These are phyloP conservation scores for Perca flavescens DNA, from an alignment of 2,113 vertebrate genomes.

Conservation along the genomic window DNA sequence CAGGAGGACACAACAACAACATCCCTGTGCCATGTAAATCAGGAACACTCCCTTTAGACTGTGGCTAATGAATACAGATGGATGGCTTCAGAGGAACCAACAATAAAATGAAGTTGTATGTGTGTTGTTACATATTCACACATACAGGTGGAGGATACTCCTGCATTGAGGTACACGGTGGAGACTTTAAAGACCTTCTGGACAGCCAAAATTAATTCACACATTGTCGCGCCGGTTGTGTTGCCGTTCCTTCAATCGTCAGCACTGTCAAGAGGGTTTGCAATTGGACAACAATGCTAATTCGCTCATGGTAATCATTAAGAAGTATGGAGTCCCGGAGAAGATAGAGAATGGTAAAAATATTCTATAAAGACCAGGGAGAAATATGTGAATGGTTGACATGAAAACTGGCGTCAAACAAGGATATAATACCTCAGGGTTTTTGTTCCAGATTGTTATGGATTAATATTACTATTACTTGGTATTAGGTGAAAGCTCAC, in stretches of 20 bases:
- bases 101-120: constrained; percentile 5
- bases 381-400: too few relatives aligned
- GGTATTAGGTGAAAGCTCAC: too few relatives aligned
- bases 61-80: constrained; percentile 51
- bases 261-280: too few relatives aligned
- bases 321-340: too few relatives aligned
- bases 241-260: too few relatives aligned
- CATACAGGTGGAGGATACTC: neutral
- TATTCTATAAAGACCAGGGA: too few relatives aligned
- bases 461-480: too few relatives aligned
- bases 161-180: neutral
- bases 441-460: too few relatives aligned
- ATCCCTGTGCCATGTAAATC: constrained; percentile 57
- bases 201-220: neutral
- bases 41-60: constrained; percentile 48
- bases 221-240: too few relatives aligned
- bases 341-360: too few relatives aligned
- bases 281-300: neutral
- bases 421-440: too few relatives aligned
- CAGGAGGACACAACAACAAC: constrained; percentile 50
- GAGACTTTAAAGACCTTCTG: neutral
- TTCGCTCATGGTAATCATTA: neutral
- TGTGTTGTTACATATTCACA: neutral
- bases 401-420: too few relatives aligned
- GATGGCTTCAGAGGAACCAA: constrained; percentile 4